Conservation (phyloP, 2,797 vertebrate genomes). For the Lutjanus campechanus region DNA sequence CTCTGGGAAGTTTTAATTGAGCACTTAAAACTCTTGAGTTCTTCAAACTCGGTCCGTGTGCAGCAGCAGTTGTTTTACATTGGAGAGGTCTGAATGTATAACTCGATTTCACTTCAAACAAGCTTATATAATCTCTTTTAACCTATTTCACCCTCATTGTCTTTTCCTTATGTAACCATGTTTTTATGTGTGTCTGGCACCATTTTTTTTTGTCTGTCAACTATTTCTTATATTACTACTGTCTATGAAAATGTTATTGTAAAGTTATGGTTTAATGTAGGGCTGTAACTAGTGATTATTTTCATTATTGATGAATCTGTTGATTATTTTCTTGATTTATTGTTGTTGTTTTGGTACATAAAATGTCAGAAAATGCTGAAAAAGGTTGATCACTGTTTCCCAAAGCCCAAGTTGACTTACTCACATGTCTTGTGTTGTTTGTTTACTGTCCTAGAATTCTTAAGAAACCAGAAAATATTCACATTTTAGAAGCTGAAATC, state of each 20-base stretch:
- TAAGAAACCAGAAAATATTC: too few species aligned
- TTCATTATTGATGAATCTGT: too few species aligned
- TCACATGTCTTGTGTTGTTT: too few species aligned
- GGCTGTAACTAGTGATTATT: too few species aligned
- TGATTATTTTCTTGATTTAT: too few species aligned
- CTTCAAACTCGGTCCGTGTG: not conserved
- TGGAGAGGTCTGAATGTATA: constrained; percentile 13
- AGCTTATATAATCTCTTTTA: constrained; percentile 34
- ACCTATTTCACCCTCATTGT: constrained; percentile 16
- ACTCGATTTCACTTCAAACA: constrained; percentile 19
- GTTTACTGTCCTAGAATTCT: too few species aligned
- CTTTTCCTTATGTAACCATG: constrained; percentile 37
- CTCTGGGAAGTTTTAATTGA: constrained; percentile 43
- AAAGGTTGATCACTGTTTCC: too few species aligned
- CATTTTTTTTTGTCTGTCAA: not conserved
- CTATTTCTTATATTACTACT: not conserved
- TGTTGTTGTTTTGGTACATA: too few species aligned
- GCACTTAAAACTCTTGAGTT: constrained; percentile 9
- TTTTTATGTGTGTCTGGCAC: constrained; percentile 7
- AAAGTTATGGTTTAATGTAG: not conserved
- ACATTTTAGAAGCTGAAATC: too few species aligned
- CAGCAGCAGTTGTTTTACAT: not conserved
- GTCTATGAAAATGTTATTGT: not conserved
- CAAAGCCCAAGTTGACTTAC: too few species aligned
- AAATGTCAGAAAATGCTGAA: too few species aligned